Evolutionary conservation across 2,888 invertebrate genomes (phyloP).

Genomic region (Actias luna): DNA sequence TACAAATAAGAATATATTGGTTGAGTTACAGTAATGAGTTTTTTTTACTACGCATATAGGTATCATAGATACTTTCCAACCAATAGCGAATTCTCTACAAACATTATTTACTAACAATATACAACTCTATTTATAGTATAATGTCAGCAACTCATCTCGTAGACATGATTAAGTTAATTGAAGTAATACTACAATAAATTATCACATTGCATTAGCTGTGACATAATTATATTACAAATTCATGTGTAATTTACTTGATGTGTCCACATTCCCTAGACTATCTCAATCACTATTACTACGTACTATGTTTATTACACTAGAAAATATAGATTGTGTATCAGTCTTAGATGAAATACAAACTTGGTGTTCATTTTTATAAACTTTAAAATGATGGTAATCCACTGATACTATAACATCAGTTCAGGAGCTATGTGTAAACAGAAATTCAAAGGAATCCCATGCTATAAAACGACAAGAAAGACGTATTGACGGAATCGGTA

Average conservation of each 20-base stretch:
- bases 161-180: not conserved
- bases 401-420: not conserved
- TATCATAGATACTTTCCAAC: not conserved
- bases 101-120: not conserved
- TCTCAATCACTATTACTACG: not conserved
- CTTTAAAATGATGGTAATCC: not conserved
- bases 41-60: not conserved
- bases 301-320: not conserved
- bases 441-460: not conserved
- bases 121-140: not conserved
- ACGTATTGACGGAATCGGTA: conserved; percentile 18
- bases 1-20: not conserved
- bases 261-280: not conserved
- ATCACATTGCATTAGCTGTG: not conserved
- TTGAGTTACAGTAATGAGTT: not conserved
- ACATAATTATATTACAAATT: not conserved
- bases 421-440: not conserved
- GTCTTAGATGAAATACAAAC: not conserved
- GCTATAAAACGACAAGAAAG: conserved; percentile 8
- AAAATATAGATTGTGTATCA: not conserved
- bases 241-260: not conserved
- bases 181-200: not conserved
- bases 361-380: not conserved
- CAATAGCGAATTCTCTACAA: not conserved
- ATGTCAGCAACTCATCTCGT: not conserved